These are phyloP conservation scores for Mimumesa dahlbomi DNA, from an alignment of 2,888 invertebrate genomes.

Conservation along the genomic window DNA sequence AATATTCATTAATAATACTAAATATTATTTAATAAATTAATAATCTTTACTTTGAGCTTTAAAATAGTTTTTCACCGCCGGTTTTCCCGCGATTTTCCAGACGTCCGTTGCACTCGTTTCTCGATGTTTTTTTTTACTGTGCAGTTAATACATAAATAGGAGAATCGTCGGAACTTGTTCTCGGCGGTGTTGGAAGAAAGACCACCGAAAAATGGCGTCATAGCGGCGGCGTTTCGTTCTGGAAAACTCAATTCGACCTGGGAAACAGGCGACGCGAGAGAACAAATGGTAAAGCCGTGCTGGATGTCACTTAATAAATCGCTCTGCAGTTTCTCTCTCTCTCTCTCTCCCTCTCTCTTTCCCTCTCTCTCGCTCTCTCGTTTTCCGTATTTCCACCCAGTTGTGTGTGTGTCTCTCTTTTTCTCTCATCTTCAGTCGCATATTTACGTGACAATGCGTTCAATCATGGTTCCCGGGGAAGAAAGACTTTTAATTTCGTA, in stretches of 20 bases:
- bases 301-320: constrained; percentile 61
- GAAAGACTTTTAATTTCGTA: no score
- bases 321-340: constrained; percentile 15
- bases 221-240: constrained; percentile 29
- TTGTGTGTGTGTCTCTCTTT: no score
- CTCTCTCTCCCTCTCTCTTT: background rate
- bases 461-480: background rate
- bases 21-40: no score
- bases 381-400: background rate
- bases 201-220: background rate
- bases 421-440: background rate
- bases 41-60: no score
- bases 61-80: no score
- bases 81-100: no score
- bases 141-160: no score
- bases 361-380: background rate
- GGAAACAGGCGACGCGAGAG: constrained; percentile 47
- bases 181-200: background rate
- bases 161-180: background rate
- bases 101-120: no score
- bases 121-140: no score
- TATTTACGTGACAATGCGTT: background rate
- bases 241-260: constrained; percentile 59
- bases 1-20: no score
- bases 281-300: constrained; percentile 63